Evolutionary conservation across 64 coral and sea anemone genomes (phyloP).

Genomic region (Pachyseris speciosa): DNA sequence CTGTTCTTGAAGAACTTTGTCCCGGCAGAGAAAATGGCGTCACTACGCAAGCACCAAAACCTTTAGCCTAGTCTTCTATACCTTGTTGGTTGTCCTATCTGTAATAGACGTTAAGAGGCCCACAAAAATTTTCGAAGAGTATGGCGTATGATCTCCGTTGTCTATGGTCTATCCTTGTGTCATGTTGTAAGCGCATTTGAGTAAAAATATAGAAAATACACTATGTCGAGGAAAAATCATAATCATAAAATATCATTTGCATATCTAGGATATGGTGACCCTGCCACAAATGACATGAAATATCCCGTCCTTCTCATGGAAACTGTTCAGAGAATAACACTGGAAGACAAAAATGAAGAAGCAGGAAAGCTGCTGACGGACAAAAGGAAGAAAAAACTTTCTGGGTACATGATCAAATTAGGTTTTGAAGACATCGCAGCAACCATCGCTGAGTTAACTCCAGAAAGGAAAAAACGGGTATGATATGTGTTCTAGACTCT

Average conservation of each 20-base stretch:
- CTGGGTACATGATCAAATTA: neutral
- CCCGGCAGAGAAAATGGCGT: too few species aligned
- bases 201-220: too few species aligned
- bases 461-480: neutral
- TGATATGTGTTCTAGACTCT: neutral
- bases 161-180: too few species aligned
- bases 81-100: too few species aligned
- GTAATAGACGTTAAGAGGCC: too few species aligned
- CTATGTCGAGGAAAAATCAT: neutral
- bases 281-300: neutral
- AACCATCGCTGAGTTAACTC: neutral
- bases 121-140: too few species aligned
- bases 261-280: neutral
- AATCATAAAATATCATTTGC: neutral
- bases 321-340: neutral
- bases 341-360: constrained; percentile 14
- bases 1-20: too few species aligned
- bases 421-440: constrained; percentile 31
- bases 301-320: constrained; percentile 21
- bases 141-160: too few species aligned
- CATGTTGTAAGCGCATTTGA: too few species aligned
- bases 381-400: constrained; percentile 21
- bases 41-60: too few species aligned
- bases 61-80: too few species aligned
- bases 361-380: neutral